Evolutionary conservation across 2,888 invertebrate species (phyloP).

Genomic region (Hesperia comma): DNA sequence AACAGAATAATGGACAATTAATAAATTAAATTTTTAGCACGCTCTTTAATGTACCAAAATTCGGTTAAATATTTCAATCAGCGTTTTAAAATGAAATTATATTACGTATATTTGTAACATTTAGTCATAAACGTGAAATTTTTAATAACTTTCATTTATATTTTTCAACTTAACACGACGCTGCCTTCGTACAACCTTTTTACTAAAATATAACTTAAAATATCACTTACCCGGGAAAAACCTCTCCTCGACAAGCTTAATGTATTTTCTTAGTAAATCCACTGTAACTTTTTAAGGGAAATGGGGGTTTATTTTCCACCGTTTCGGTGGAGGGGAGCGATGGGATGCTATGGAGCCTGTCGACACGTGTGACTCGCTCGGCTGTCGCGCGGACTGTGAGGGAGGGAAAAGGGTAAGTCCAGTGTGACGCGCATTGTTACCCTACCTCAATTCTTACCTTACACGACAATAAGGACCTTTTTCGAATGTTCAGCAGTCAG

Average conservation of each 20-base stretch:
- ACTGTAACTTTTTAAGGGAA: slow-evolving; percentile 48
- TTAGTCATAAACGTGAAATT: neutral
- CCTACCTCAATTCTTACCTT: slow-evolving; percentile 19
- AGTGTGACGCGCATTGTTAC: slow-evolving; percentile 10
- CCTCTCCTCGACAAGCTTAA: slow-evolving; percentile 49
- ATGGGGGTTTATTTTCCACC: slow-evolving; percentile 44
- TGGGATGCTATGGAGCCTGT: slow-evolving; percentile 7
- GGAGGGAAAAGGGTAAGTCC: slow-evolving; percentile 35
- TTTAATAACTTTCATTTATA: too few relatives aligned
- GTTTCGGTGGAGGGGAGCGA: slow-evolving; percentile 40
- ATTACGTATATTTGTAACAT: neutral
- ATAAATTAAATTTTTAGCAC: neutral
- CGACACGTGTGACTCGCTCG: slow-evolving; percentile 52
- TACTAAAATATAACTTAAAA: slow-evolving; percentile 21
- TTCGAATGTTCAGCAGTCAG: neutral
- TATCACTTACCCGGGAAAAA: slow-evolving; percentile 49
- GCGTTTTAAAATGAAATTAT: too few relatives aligned
- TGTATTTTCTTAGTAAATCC: slow-evolving; percentile 51
- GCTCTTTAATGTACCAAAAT: too few relatives aligned
- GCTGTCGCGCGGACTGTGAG: slow-evolving; percentile 59
- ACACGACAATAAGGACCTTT: slow-evolving; percentile 15
- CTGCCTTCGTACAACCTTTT: too few relatives aligned
- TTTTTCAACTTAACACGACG: too few relatives aligned
- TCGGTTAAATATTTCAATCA: too few relatives aligned
- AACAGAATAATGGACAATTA: neutral